Percentiles rank a stretch among this genome's conserved stretches.
These are phyloP conservation scores for Argopecten irradians DNA, from an alignment of 1,140 invertebrate species.

Conservation along the genomic window DNA sequence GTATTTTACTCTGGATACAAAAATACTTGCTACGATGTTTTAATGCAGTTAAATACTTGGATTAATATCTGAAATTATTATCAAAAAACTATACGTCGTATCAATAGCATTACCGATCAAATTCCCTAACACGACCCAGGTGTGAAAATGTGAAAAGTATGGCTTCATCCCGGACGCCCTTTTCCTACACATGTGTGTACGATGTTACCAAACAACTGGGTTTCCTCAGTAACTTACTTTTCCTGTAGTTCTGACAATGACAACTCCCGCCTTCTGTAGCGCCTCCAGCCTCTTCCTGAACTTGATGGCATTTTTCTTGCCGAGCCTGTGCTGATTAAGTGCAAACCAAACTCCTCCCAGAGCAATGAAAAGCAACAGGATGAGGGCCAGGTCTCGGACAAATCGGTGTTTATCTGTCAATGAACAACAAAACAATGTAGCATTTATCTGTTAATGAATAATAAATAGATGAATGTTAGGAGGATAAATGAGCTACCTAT, in stretches of 20 bases:
- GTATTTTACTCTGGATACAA: too few relatives aligned
- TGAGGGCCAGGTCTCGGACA: slow-evolving; percentile 92
- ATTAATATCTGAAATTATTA: too few relatives aligned
- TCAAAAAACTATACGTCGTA: too few relatives aligned
- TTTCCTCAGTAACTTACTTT: slow-evolving; percentile 70
- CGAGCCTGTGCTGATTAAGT: slow-evolving; percentile 91
- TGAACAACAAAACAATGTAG: slow-evolving; percentile 35
- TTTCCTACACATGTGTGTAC: not conserved
- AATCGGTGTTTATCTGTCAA: slow-evolving; percentile 83
- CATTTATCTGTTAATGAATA: not conserved
- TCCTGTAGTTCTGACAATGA: slow-evolving; percentile 89
- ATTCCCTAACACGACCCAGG: not conserved
- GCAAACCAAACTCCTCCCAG: slow-evolving; percentile 93
- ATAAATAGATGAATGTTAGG: not conserved
- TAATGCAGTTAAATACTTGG: too few relatives aligned
- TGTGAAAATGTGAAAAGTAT: not conserved
- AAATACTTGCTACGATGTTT: too few relatives aligned
- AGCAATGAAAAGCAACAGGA: slow-evolving; percentile 88
- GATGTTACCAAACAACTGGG: too few relatives aligned
- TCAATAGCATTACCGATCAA: not conserved
- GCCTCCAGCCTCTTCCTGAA: slow-evolving; percentile 97
- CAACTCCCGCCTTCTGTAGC: slow-evolving; percentile 91
- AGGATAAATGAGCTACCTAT: not conserved
- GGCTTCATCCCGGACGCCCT: not conserved
- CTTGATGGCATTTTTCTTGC: slow-evolving; percentile 88